Evolutionary conservation across 2,113 vertebrate genomes (phyloP), one percentile per base, ranked within the genome.

Genomic region (Spermophilus dauricus): DNA sequence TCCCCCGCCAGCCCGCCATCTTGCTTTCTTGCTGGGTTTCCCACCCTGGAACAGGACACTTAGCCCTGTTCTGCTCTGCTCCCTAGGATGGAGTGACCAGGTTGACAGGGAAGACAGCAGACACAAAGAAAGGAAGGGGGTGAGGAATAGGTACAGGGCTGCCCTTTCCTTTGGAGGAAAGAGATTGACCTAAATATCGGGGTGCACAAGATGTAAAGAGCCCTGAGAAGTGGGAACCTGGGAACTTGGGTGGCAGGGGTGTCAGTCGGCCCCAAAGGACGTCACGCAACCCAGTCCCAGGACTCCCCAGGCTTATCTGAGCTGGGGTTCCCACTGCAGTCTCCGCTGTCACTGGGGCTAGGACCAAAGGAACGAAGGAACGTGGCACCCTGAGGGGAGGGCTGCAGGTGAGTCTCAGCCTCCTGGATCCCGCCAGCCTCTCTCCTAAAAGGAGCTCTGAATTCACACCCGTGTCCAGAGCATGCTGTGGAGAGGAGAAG

Each of bases 361-460:
- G 90, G 95, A 26, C 97, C 56, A 96, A 78, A 98, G 45, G 45
- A 45, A 45, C 8, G 45, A 45, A 45, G 45, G 98, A 98, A 95
- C 96, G 37, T 28, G 61, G 77, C 0, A 0, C 56, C 86, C 67
- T 2, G 4, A 18, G 18, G 39, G 48, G 65, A 58, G 48, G 75
- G 86, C 88, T 53, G 22, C 37, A 34, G 77, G 48, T n/a, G 34
- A 72, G 86, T 37, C 9, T 11, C 7, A n/a, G 45, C 77, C 67
- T 1, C 18, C 32, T 8, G 18, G 32, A 2, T 34, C 56, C 13
- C 26, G 28, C 63, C 10, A 4, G 34, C 45, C 13, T 1, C 7
- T 2, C 18, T 48, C 4, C 4, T 22, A 48, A 67, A 77, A 87
- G 65, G 70, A 13, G 34, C 37, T 51, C 51, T 73, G 58, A 45